Percentiles rank a stretch among this genome's conserved stretches.
Conservation (phyloP, 2,113 vertebrate species). For the Odobenus rosmarus region DNA sequence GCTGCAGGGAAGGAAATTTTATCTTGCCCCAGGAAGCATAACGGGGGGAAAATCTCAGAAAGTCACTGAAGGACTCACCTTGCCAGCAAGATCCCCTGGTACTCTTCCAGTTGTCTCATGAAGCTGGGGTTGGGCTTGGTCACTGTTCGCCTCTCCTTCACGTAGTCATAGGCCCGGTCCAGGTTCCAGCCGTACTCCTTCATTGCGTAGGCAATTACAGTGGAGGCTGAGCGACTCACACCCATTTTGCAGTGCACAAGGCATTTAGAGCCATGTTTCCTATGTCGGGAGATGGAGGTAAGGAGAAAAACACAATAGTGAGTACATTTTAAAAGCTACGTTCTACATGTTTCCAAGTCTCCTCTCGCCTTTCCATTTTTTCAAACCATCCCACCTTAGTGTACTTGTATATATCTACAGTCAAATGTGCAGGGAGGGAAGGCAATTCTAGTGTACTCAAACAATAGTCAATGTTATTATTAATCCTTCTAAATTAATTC, state of each 20-base stretch:
- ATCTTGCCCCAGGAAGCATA: not conserved
- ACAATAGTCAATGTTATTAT: slow-evolving; percentile 10
- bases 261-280: slow-evolving; percentile 97
- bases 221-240: slow-evolving; percentile 97
- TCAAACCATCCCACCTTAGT: not conserved
- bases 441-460: not conserved
- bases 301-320: not conserved
- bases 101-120: slow-evolving; percentile 98
- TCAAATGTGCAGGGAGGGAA: not conserved
- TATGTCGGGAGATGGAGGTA: slow-evolving; percentile 68
- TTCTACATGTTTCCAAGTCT: slow-evolving; percentile 40
- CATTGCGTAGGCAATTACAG: slow-evolving; percentile 98
- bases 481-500: slow-evolving; percentile 39
- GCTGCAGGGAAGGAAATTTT: not conserved
- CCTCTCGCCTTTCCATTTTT: not conserved
- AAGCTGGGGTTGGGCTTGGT: slow-evolving; percentile 98
- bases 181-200: slow-evolving; percentile 99
- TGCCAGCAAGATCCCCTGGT: slow-evolving; percentile 98
- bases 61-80: slow-evolving; percentile 86
- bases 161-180: slow-evolving; percentile 94
- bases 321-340: slow-evolving; percentile 30
- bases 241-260: slow-evolving; percentile 99
- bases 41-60: not conserved
- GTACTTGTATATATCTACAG: not conserved
- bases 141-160: slow-evolving; percentile 94